These are phyloP conservation scores for Drosophila yakuba DNA, from an alignment of 1,140 invertebrate genomes.

Conservation along the genomic window DNA sequence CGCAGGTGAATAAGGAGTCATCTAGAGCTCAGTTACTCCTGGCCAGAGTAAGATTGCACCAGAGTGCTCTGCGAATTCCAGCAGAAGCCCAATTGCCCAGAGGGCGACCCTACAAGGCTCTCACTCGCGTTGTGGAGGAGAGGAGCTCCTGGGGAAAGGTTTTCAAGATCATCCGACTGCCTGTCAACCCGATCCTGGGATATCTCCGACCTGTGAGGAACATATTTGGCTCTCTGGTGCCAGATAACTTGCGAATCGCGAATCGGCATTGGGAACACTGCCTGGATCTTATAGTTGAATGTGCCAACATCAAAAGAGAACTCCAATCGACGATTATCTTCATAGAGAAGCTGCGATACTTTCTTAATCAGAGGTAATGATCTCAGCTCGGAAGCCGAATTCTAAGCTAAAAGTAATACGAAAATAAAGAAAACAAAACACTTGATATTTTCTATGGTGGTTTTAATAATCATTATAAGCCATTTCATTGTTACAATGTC, in stretches of 20 bases:
- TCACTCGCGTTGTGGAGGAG: constrained; percentile 28
- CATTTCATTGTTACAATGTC: too few species aligned
- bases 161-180: constrained; percentile 9
- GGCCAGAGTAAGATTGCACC: constrained; percentile 39
- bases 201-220: constrained; percentile 35
- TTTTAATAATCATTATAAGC: too few species aligned
- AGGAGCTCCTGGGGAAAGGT: background rate
- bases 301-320: constrained; percentile 34
- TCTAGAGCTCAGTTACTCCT: constrained; percentile 19
- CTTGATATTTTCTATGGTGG: too few species aligned
- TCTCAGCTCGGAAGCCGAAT: too few species aligned
- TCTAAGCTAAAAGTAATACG: background rate
- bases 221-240: constrained; percentile 46
- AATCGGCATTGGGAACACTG: constrained; percentile 35
- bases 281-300: constrained; percentile 39
- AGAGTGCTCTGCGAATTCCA: constrained; percentile 7
- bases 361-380: background rate
- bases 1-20: constrained; percentile 7
- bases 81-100: constrained; percentile 13
- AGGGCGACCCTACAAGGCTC: constrained; percentile 23
- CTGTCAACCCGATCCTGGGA: background rate
- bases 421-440: background rate
- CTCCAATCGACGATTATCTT: constrained; percentile 17
- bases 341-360: constrained; percentile 29
- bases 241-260: constrained; percentile 27